Base-by-base conservation (phyloP, 2,888 invertebrate genomes). In the Morinoia aosen region DNA sequence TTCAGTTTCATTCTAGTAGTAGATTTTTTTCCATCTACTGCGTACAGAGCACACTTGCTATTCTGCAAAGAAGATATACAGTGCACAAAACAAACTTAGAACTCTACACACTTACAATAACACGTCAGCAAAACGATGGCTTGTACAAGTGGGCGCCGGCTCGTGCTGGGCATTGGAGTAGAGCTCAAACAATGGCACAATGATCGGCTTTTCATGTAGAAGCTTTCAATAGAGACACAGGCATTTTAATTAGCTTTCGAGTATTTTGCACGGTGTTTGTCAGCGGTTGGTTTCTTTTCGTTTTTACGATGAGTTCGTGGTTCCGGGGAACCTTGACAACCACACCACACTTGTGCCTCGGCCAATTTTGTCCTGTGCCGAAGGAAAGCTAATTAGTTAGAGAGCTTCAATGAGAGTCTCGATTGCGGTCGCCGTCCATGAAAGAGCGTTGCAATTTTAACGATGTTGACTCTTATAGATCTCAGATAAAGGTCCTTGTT, bases 341-440 rank as follows among this genome's bases (percentile, higher is more conserved):
- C 76, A 61, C 61, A 19, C 76, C 16, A 76, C 76, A 76, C 76
- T 76, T 76, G 76, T 33, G 76, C 16, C 76, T 0, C 25, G 25
- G 76, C 0, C 33, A 76, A 76, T 76, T 76, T 76, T 76, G 76
- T 76, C 25, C 25, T 76, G 76, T 33, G 25, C 8, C 25, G 76
- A 76, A 76, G 14, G 76, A 7, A 76, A 33, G 76, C 33, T 76
- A 76, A 76, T 76, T 76, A 76, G 76, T 76, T 76, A 76, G 76
- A 76, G 76, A 76, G 76, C 25, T 76, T 76, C 76, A 76, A 76
- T 76, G 76, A 76, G 76, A 76, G 76, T 25, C 76, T 76, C 76
- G 76, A 76, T 76, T 76, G 76, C 76, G 76, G 76, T 3, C 76
- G 19, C 76, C 76, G 61, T 76, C 76, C 76, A 76, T 76, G 33